phyloP scores from a whole-genome alignment of 2,888 invertebrate genomes.

The Gastrophysa polygoni region DNA sequence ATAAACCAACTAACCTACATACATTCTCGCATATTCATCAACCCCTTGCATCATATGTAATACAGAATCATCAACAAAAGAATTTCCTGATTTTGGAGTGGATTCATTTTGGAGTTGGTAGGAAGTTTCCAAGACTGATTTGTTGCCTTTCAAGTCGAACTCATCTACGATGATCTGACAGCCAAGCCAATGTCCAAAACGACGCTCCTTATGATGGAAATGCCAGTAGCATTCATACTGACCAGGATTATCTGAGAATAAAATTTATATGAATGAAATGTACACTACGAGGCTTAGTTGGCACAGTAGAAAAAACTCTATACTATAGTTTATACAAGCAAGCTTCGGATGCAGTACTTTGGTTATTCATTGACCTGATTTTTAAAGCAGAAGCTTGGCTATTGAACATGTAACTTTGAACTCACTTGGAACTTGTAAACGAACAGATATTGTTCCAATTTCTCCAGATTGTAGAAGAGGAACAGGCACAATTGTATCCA shows the following conservation, averaged over 20 bases:
- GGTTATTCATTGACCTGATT: no score
- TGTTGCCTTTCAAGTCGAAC: slow-evolving; percentile 37
- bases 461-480: slow-evolving; percentile 55
- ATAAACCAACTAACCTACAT: no score
- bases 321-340: no score
- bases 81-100: not conserved
- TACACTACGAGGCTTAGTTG: no score
- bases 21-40: no score
- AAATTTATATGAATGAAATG: no score
- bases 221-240: slow-evolving; percentile 59
- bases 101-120: not conserved
- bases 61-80: not conserved
- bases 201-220: slow-evolving; percentile 55
- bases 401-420: slow-evolving; percentile 1
- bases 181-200: slow-evolving; percentile 58
- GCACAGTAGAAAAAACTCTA: no score
- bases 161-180: slow-evolving; percentile 54
- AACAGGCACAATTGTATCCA: slow-evolving; percentile 48
- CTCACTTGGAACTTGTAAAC: slow-evolving; percentile 55
- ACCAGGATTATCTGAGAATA: slow-evolving; percentile 50
- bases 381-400: no score
- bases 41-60: no score
- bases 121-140: slow-evolving; percentile 40
- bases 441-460: slow-evolving; percentile 50
- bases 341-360: no score